Percentiles rank a stretch among this genome's conserved stretches.
These are phyloP conservation scores for Venustaconcha ellipsiformis DNA, from an alignment of 1,140 invertebrate species.

Conservation along the genomic window DNA sequence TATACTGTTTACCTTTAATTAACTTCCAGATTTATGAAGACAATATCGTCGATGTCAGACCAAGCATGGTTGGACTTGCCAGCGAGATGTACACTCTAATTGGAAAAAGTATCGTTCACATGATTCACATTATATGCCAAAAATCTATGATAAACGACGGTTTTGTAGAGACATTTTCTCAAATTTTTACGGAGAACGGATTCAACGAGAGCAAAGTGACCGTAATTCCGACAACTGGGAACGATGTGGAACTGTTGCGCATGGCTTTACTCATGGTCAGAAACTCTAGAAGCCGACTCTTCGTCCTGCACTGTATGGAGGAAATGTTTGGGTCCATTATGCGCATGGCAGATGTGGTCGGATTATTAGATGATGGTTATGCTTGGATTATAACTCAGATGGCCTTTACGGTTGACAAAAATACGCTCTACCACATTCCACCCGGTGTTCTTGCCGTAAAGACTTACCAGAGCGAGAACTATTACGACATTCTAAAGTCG, in stretches of 20 bases:
- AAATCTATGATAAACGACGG: constrained; percentile 15
- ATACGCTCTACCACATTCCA: constrained; percentile 18
- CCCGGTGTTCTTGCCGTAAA: constrained; percentile 41
- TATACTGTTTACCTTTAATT: neutral
- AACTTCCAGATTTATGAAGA: constrained; percentile 16
- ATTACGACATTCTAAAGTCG: constrained; percentile 18
- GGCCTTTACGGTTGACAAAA: constrained; percentile 10
- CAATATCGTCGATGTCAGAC: constrained; percentile 8
- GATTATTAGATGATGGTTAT: constrained; percentile 39
- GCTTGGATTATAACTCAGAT: constrained; percentile 49
- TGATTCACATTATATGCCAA: constrained; percentile 16
- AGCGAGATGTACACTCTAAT: constrained; percentile 4
- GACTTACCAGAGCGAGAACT: constrained; percentile 26
- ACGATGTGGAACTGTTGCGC: constrained; percentile 4
- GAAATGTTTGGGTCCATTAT: constrained; percentile 12
- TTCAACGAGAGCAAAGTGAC: neutral
- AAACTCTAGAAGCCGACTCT: constrained; percentile 2
- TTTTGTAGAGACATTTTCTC: constrained; percentile 24
- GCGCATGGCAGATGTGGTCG: constrained; percentile 8
- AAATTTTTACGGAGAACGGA: neutral
- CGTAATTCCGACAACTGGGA: neutral
- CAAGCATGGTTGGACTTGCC: constrained; percentile 11
- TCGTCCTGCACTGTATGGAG: constrained; percentile 11
- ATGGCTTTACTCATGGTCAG: constrained; percentile 6
- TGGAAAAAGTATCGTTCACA: constrained; percentile 3